phyloP scores from a whole-genome alignment of 2,113 vertebrate species.

The Falco punctatus region DNA sequence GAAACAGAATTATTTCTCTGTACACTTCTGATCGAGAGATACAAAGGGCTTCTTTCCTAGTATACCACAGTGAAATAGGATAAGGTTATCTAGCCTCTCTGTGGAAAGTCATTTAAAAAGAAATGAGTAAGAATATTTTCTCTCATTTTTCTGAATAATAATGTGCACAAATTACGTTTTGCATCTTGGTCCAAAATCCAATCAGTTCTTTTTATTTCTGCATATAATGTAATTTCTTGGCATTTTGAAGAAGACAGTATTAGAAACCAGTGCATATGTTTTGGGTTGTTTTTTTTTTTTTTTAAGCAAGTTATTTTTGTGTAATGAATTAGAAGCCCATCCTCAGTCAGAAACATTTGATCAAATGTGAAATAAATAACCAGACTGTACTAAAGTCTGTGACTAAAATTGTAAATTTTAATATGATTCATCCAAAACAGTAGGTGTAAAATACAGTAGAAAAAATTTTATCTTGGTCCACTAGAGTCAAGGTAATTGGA shows the following conservation, averaged over 20 bases:
- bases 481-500: constrained; percentile 9
- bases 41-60: not conserved
- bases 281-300: not conserved
- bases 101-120: constrained; percentile 8
- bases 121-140: not conserved
- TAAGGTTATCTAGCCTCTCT: not conserved
- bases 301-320: not conserved
- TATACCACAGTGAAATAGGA: not conserved
- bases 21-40: not conserved
- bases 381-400: not conserved
- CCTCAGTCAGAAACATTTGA: not conserved
- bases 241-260: not conserved
- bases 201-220: constrained; percentile 14
- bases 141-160: not conserved
- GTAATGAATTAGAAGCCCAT: not conserved
- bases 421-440: not conserved
- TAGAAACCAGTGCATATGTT: not conserved
- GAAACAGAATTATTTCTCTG: not conserved
- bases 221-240: not conserved
- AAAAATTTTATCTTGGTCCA: not conserved
- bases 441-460: not conserved
- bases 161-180: not conserved
- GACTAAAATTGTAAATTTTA: not conserved
- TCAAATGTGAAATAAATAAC: not conserved
- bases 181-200: not conserved